Evolutionary conservation across 2,113 vertebrate species (phyloP).

Genomic region (Gorsachius goisagi): DNA sequence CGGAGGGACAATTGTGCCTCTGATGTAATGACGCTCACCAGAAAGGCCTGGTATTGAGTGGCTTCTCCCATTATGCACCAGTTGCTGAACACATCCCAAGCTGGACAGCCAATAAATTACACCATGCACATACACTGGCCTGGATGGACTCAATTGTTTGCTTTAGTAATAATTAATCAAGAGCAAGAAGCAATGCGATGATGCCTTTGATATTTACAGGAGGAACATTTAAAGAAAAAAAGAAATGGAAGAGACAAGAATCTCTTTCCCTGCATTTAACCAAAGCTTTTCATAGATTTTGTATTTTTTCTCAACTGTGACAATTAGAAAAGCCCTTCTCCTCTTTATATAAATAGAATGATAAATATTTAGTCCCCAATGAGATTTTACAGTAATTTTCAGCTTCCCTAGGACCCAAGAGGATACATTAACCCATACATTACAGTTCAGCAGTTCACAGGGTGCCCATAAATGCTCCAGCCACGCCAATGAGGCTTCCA

Average conservation of each 20-base stretch:
- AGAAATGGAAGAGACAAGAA: background rate
- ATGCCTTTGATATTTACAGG: background rate
- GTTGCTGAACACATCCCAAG: background rate
- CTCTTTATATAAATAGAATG: background rate
- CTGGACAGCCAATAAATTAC: background rate
- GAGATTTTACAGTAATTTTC: background rate
- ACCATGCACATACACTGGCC: background rate
- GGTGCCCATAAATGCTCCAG: background rate
- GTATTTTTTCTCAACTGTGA: background rate
- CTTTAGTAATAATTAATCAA: background rate
- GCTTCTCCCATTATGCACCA: background rate
- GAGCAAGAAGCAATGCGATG: background rate
- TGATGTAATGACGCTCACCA: background rate
- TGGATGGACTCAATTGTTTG: background rate
- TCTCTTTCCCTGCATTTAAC: background rate
- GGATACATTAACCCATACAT: background rate
- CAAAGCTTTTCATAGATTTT: background rate
- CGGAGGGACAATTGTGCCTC: background rate
- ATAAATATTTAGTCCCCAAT: background rate
- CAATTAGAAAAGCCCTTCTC: background rate
- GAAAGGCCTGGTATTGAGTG: background rate
- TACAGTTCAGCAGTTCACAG: background rate
- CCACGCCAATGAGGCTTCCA: background rate
- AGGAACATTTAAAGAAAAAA: background rate
- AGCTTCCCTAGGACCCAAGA: background rate